Evolutionary conservation across 2,888 invertebrate genomes (phyloP), one percentile per base, ranked within the genome.

Genomic region (Yponomeuta cagnagella): DNA sequence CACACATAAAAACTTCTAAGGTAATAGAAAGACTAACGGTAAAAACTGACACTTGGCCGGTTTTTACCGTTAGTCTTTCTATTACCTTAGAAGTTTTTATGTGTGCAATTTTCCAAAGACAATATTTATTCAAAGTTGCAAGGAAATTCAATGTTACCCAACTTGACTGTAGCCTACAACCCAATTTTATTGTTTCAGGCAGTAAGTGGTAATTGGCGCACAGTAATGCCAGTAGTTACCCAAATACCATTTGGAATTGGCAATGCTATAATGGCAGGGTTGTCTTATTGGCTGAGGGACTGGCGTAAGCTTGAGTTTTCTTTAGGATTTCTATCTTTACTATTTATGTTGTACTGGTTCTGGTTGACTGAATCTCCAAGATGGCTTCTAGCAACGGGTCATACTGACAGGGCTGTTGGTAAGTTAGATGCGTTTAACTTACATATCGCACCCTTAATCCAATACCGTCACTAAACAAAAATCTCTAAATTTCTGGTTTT

Each of bases 211-310:
- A 92, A 92, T 81, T 94, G 93, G 92, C 87, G 94, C 58, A 93
- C 93, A 5, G 88, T 92, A 70, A 87, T 94, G 70, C 94, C 94
- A 12, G 93, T 95, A 64, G 74, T 94, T n/a, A 94, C 94, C 75
- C 94, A 95, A 81, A 83, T 94, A 69, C 94, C 94, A 3, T 95
- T 94, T 80, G 94, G 94, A 30, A 78, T 95, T 68, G 95, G 94
- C 0, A 93, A 92, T 74, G 86, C 93, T 5, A 76, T 93, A 23
- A 93, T 95, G 93, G 93, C 94, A 1, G 82, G 82, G 2, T 76
- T 94, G 12, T 93, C 94, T 0, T 94, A 93, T 77, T 89, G 87
- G 78, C 78, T 94, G 6, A 84, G 94, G 75, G 94, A 95, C 77
- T 95, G 95, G 95, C 89, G 94, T 73, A 83, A 92, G 73, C 82